Conservation (phyloP, 2,797 vertebrate genomes). For the Tenualosa thibaudeaui region DNA sequence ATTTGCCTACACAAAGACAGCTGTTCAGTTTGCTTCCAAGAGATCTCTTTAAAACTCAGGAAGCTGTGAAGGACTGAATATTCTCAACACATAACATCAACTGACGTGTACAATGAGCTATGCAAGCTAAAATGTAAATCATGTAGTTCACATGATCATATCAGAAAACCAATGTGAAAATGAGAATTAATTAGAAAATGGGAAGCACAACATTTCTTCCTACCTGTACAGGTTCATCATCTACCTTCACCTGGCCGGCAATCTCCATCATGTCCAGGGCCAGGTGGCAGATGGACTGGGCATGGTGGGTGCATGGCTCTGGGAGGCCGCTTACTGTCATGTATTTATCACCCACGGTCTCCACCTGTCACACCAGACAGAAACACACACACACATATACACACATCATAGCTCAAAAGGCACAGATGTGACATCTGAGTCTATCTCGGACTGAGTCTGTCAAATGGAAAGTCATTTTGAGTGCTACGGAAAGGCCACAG, state of each 20-base stretch:
- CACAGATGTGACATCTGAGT: background rate
- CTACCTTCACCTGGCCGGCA: constrained; percentile 95
- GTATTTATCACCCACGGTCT: constrained; percentile 98
- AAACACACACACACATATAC: background rate
- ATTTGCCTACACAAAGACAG: background rate
- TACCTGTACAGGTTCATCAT: constrained; percentile 94
- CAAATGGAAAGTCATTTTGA: background rate
- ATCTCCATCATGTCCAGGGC: constrained; percentile 99
- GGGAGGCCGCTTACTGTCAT: constrained; percentile 99
- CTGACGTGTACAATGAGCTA: background rate
- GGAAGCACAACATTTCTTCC: background rate
- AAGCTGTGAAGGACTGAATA: background rate
- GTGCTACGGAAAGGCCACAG: background rate
- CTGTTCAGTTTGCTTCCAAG: background rate
- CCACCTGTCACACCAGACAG: constrained; percentile 79
- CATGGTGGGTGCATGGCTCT: constrained; percentile 95
- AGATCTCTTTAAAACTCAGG: background rate
- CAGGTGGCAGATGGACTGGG: constrained; percentile 94
- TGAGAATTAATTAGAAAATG: background rate
- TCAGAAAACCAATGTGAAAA: background rate
- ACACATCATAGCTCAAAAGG: background rate
- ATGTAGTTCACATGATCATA: background rate
- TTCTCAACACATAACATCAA: background rate
- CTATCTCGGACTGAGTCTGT: too few species aligned
- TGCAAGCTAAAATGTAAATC: background rate